phyloP scores from a whole-genome alignment of 2,888 invertebrate genomes.

The Drosophila planitibia region DNA sequence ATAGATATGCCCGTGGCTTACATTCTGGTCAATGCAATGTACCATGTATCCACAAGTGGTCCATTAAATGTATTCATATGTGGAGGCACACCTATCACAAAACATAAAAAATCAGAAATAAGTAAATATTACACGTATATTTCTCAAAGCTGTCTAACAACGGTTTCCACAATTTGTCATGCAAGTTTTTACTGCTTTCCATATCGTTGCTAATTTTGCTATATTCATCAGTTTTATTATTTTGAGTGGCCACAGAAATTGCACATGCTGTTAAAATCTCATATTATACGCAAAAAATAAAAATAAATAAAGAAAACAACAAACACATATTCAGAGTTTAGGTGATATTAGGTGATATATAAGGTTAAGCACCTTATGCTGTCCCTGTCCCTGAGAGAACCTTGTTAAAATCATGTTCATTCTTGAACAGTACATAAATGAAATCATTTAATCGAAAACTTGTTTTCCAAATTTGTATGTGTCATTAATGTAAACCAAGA shows the following conservation, averaged over 20 bases:
- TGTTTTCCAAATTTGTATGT: not conserved
- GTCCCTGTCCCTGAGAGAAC: not conserved
- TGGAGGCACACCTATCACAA: not conserved
- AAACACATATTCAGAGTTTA: not conserved
- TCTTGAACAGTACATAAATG: not conserved
- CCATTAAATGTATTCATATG: not conserved
- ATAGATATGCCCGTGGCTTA: not conserved
- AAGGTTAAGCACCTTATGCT: not conserved
- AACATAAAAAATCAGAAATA: not conserved
- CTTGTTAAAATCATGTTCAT: not conserved
- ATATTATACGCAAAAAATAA: not conserved
- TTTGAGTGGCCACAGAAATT: not conserved
- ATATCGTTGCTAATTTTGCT: not conserved
- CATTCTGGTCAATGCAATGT: not conserved
- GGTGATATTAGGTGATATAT: not conserved
- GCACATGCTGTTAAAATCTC: not conserved
- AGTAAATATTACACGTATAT: not conserved
- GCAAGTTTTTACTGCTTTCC: not conserved
- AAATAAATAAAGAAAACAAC: not conserved
- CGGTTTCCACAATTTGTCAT: too few relatives aligned
- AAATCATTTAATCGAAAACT: not conserved
- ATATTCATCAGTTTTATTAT: too few relatives aligned
- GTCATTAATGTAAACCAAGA: not conserved
- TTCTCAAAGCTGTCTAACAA: not conserved
- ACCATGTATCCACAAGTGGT: not conserved